phyloP scores from a whole-genome alignment of 2,113 vertebrate species.

The Carassius gibelio region DNA sequence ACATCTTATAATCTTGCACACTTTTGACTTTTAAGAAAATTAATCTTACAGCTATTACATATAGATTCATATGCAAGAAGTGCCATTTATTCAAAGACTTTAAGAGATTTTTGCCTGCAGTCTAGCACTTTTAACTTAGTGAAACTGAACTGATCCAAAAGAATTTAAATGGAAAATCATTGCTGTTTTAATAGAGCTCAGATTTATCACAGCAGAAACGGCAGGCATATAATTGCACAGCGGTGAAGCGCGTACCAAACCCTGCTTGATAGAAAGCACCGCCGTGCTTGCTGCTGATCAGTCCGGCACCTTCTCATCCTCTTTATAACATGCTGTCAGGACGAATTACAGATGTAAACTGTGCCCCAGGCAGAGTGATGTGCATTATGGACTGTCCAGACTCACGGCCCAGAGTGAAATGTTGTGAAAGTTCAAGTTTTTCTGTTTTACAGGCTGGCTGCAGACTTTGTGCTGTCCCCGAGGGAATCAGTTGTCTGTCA shows the following conservation, averaged over 20 bases:
- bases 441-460: constrained; percentile 6
- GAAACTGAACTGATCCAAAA: constrained; percentile 15
- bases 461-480: neutral
- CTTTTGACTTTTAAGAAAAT: neutral
- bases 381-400: constrained; percentile 22
- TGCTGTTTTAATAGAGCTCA: constrained; percentile 35
- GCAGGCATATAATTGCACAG: constrained; percentile 40
- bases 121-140: neutral
- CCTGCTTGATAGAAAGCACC: constrained; percentile 11
- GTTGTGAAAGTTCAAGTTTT: neutral
- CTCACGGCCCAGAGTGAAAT: neutral
- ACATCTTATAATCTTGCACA: neutral
- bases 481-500: constrained; percentile 12
- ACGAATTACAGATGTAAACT: constrained; percentile 36
- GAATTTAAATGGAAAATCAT: constrained; percentile 38
- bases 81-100: neutral
- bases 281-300: constrained; percentile 1
- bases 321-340: constrained; percentile 31
- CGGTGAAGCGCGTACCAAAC: constrained; percentile 20
- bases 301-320: constrained; percentile 11
- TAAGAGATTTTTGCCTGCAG: neutral
- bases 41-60: neutral
- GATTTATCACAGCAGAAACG: constrained; percentile 21
- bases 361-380: neutral
- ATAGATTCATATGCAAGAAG: neutral